Percentiles rank a stretch among this genome's conserved stretches.
phyloP scores from a whole-genome alignment of 37 sponge, comb jelly and placozoan species.

The Chondrilla cf. caribensis region DNA sequence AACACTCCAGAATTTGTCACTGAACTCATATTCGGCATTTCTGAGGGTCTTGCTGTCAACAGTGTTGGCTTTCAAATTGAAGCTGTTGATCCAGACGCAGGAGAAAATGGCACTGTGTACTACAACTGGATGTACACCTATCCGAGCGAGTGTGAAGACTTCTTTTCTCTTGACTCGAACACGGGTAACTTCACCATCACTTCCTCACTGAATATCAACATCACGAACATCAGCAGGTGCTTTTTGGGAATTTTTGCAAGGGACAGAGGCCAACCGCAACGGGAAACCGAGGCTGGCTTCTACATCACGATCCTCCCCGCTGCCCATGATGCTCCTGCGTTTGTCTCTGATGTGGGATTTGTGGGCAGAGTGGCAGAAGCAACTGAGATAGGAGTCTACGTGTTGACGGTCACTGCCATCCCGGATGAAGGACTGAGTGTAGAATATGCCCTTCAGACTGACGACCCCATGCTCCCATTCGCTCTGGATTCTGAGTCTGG shows the following conservation, averaged over 20 bases:
- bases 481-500: slow-evolving; percentile 38
- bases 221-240: background rate
- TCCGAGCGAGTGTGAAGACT: background rate
- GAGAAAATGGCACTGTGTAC: slow-evolving; percentile 28
- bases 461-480: background rate
- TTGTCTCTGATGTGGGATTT: background rate
- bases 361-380: background rate
- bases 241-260: background rate
- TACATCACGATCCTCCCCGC: background rate
- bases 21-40: background rate
- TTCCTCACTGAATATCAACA: background rate
- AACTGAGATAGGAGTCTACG: background rate
- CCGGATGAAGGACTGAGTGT: background rate
- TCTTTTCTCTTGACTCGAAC: slow-evolving; percentile 8
- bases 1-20: slow-evolving; percentile 40
- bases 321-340: background rate
- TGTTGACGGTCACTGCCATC: background rate
- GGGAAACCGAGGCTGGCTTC: background rate
- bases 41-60: background rate
- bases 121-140: slow-evolving; percentile 34
- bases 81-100: slow-evolving; percentile 64
- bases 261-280: background rate
- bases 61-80: slow-evolving; percentile 20
- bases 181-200: slow-evolving; percentile 20
- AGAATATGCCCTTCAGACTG: background rate